Evolutionary conservation across 2,888 invertebrate genomes (phyloP), one percentile per base, ranked within the genome.

Genomic region (Monochamus alternatus): DNA sequence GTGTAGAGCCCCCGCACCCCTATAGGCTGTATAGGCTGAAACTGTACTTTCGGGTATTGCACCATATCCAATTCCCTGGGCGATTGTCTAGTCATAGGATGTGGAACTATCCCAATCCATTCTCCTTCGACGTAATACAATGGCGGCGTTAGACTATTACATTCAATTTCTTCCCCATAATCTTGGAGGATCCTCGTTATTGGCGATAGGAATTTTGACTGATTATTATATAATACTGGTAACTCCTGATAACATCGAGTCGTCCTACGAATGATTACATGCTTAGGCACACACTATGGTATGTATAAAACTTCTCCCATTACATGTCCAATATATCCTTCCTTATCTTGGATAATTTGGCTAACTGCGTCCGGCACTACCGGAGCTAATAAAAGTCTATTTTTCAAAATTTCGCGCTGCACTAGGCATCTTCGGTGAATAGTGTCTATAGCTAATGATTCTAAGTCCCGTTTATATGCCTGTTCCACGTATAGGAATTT

Each of bases 401-500:
- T 85, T 44, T 75, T 78, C 3, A 85, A 5, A 0, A 85, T 80
- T 63, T 85, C 83, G 31, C 81, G 66, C 32, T 84, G 81, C 2
- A 84, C 1, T 10, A 81, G 59, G 58, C 86, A 86, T 32, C 78
- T 72, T 14, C 84, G 77, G 7, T 76, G 59, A 3, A 84, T 12
- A 0, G 84, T 77, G n/a, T 85, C 80, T 2, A 68, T 12, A 51
- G 85, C 84, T 0, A 84, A 32, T 5, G 44, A 7, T 7, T 79
- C 58, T 47, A 47, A 22, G 12, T 78, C 74, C 5, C 67, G 62
- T 30, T 81, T 75, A 2, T 83, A 78, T 5, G 84, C 79, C 67
- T 82, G 81, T 72, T 85, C 84, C 0, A 80, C 73, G 62, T 84
- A 85, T 3, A 85, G 68, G 8, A 85, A 83, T 77, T 85, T 85